Evolutionary conservation across 1,140 invertebrate genomes (phyloP), one percentile per base, ranked within the genome.

Genomic region (Euglossa dilemma): DNA sequence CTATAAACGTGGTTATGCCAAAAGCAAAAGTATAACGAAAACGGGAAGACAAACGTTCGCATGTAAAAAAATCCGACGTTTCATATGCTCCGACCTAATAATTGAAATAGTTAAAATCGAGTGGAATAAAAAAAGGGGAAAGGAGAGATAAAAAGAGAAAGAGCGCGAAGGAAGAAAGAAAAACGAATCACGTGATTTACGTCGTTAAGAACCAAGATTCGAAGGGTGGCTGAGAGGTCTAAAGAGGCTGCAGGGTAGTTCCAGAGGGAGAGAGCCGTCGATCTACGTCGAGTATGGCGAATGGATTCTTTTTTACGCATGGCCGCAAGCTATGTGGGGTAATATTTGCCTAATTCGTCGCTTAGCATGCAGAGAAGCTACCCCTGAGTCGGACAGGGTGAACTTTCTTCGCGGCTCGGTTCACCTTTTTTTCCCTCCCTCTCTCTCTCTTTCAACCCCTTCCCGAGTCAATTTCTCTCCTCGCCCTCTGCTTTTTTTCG

Each of bases 301-400:
- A 61, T 79, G 66, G 66, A 79, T 79, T n/a, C 43, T 59, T 79
- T 79, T 71, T 79, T 79, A 59, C 77, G 25, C n/a, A 43, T 47
- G 73, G n/a, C 73, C 73, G 57, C 73, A 4, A 50, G n/a, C 73
- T 14, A 61, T 43, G 57, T 59, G 43, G 63, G 52, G 69, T 36
- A 52, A 63, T 71, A 72, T 80, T 72, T 80, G 56, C 78, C 78
- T 80, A 80, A 80, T 80, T 80, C 78, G 57, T 25, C 69, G 78
- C 67, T 72, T 72, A 80, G 78, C 69, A 80, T 80, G 78, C 78
- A 36, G 43, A 70, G 78, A 72, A 80, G 67, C 78, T 11, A 25
- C n/a, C n/a, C n/a, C 45, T 47, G 16, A 28, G 18, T 71, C 36
- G 43, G 9, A n/a, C 50, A 28, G 59, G 43, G 9, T 45, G 63